Evolutionary conservation across 2,888 invertebrate species (phyloP).

Genomic region (Vanessa cardui): DNA sequence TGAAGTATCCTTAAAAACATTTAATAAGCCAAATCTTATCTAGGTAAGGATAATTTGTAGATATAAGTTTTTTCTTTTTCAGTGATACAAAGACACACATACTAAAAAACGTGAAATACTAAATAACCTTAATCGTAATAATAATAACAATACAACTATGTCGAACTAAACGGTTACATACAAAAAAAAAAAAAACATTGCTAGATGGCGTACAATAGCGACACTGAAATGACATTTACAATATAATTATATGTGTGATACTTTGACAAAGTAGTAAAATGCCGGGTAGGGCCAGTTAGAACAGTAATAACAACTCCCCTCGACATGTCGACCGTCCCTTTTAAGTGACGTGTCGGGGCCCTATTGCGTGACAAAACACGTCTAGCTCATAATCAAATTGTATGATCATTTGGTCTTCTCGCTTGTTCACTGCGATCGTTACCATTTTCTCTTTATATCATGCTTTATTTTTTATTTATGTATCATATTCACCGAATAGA

Average conservation of each 20-base stretch:
- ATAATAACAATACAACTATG: too few relatives aligned
- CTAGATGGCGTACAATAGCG: background rate
- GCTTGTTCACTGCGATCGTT: constrained; percentile 10
- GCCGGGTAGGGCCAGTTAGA: constrained; percentile 34
- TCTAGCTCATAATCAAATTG: constrained; percentile 29
- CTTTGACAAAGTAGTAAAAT: constrained; percentile 37
- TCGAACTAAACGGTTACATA: too few relatives aligned
- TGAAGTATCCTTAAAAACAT: too few relatives aligned
- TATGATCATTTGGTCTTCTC: constrained; percentile 28
- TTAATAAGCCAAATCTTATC: too few relatives aligned
- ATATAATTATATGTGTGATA: constrained; percentile 32
- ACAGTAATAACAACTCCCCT: constrained; percentile 35
- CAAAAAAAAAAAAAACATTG: background rate
- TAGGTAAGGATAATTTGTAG: too few relatives aligned
- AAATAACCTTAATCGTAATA: too few relatives aligned
- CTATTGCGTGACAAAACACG: constrained; percentile 33
- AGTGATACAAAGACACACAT: too few relatives aligned
- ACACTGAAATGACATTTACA: constrained; percentile 20
- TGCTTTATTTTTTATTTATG: background rate
- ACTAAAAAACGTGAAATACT: too few relatives aligned
- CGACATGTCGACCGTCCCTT: constrained; percentile 37
- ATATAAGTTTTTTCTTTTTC: too few relatives aligned
- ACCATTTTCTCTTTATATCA: background rate
- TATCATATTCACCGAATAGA: too few relatives aligned
- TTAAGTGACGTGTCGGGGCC: constrained; percentile 33